Percentiles rank a stretch among this genome's conserved stretches.
Evolutionary conservation across 2,113 vertebrate species (phyloP).

Genomic region (Electrona antarctica): DNA sequence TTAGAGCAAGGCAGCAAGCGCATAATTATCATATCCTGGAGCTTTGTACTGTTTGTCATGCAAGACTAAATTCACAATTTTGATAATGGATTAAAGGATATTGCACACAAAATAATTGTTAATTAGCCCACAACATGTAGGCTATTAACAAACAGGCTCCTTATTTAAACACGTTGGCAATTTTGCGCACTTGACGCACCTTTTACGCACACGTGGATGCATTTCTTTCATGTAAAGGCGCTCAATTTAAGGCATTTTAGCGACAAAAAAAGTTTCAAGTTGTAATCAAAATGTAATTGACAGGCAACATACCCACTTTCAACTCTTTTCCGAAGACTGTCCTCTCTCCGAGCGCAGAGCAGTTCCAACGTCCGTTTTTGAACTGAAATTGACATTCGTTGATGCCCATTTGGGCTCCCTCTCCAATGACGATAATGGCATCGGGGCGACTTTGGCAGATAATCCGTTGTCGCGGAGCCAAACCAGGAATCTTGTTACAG

Average conservation of each 20-base stretch:
- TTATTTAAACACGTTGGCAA: not conserved
- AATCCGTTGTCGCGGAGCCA: conserved; percentile 95
- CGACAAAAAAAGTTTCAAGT: conserved; percentile 3
- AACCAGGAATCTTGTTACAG: conserved; percentile 98
- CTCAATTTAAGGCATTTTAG: not conserved
- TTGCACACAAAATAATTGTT: no score
- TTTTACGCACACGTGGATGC: not conserved
- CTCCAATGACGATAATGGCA: conserved; percentile 98
- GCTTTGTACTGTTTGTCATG: no score
- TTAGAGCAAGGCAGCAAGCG: no score
- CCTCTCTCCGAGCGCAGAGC: conserved; percentile 94
- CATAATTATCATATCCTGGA: no score
- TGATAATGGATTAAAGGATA: no score
- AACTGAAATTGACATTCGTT: conserved; percentile 99
- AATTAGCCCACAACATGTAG: no score
- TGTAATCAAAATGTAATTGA: conserved; percentile 68
- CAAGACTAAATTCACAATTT: no score
- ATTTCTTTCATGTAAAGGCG: not conserved
- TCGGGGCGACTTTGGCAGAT: conserved; percentile 99
- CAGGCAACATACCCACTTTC: conserved; percentile 96
- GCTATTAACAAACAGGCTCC: no score
- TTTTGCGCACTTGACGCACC: conserved; percentile 35
- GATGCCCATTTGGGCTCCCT: conserved; percentile 98
- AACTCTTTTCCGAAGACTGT: conserved; percentile 99
- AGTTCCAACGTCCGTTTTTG: conserved; percentile 97